Evolutionary conservation across 2,888 invertebrate genomes (phyloP).

Genomic region (Allolobophora icterica): DNA sequence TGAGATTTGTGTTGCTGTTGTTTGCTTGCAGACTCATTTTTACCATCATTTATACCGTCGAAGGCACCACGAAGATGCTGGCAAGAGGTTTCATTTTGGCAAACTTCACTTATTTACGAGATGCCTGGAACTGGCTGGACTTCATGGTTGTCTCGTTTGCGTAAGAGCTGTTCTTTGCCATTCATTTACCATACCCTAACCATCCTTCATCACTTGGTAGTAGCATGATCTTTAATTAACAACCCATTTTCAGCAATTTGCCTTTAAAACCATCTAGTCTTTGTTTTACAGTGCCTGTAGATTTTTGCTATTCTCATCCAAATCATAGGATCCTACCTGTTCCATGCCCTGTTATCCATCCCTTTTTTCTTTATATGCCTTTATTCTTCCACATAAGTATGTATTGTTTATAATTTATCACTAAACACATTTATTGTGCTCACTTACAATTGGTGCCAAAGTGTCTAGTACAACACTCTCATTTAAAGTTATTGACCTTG

Average conservation of each 20-base stretch:
- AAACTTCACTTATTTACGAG: conserved; percentile 99
- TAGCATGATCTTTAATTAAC: conserved; percentile 6
- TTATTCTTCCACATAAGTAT: background rate
- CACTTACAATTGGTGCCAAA: background rate
- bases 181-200: background rate
- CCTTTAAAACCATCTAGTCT: background rate
- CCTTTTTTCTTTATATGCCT: background rate
- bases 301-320: background rate
- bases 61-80: conserved; percentile 98
- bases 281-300: background rate
- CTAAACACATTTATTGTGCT: background rate
- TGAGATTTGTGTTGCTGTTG: background rate
- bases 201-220: background rate
- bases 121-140: conserved; percentile 99
- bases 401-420: background rate
- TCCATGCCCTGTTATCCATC: background rate
- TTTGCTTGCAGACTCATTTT: conserved; percentile 86
- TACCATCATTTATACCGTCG: conserved; percentile 99
- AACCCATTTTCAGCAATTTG: background rate
- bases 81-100: conserved; percentile 98
- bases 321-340: too few relatives aligned
- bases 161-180: conserved; percentile 76
- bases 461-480: background rate
- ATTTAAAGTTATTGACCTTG: background rate
- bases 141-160: conserved; percentile 99